phyloP scores from a whole-genome alignment of 2,113 vertebrate species.

The Notothenia coriiceps region DNA sequence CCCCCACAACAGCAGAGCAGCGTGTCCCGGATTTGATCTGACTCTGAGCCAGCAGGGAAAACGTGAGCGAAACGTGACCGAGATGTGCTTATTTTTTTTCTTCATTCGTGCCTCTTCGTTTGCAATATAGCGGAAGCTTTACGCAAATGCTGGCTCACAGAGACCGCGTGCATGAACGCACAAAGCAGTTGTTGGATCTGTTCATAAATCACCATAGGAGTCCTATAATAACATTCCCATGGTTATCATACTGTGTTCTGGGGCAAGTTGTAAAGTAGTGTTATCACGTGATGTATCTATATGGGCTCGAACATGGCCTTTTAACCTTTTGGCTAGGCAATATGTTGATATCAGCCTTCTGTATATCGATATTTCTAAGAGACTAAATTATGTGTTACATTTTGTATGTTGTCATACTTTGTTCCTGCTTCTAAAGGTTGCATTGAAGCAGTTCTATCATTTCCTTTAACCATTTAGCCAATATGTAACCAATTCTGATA shows the following conservation, averaged over 20 bases:
- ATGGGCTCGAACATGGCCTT: neutral
- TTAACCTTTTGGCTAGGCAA: too few species aligned
- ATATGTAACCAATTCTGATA: too few species aligned
- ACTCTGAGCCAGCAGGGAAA: conserved; percentile 60
- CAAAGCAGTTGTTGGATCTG: conserved; percentile 13
- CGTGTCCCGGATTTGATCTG: conserved; percentile 41
- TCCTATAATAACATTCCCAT: neutral
- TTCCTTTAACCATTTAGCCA: too few species aligned
- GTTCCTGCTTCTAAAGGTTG: too few species aligned
- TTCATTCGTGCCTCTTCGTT: conserved; percentile 1
- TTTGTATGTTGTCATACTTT: too few species aligned
- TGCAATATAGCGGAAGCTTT: conserved; percentile 38
- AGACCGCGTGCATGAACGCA: neutral
- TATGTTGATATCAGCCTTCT: too few species aligned
- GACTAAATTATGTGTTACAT: too few species aligned
- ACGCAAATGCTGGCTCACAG: conserved; percentile 48
- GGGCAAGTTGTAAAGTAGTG: neutral
- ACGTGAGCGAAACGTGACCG: conserved; percentile 78
- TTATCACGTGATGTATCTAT: neutral
- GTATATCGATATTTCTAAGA: too few species aligned
- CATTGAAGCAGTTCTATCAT: too few species aligned
- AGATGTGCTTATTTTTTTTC: neutral
- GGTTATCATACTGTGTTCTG: neutral
- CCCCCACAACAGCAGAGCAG: conserved; percentile 51
- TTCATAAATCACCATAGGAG: neutral